Conservation (phyloP, 2,888 invertebrate species). For the Atethmia centrago region DNA sequence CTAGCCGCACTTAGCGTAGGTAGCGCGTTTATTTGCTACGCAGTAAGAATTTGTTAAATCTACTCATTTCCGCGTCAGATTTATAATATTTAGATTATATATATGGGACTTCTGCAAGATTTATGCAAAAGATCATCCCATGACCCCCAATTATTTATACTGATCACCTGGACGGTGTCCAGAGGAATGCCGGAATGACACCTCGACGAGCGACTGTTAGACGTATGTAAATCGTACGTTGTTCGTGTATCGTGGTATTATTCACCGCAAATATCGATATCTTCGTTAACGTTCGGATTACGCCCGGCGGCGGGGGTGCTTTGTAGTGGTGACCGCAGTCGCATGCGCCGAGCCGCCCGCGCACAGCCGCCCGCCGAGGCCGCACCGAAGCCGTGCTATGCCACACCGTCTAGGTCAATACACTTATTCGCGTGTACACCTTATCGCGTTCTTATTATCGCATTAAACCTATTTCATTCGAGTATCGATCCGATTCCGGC, state of each 20-base stretch:
- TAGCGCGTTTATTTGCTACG: conserved; percentile 22
- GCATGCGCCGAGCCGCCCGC: conserved; percentile 85
- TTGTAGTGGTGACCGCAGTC: conserved; percentile 86
- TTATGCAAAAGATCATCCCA: conserved; percentile 58
- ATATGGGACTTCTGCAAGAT: conserved; percentile 55
- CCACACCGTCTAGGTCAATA: conserved; percentile 86
- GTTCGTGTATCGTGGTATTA: conserved; percentile 79
- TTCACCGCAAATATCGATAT: conserved; percentile 89
- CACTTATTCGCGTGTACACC: conserved; percentile 88
- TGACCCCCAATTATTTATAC: conserved; percentile 75
- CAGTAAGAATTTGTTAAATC: conserved; percentile 25
- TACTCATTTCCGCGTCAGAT: conserved; percentile 32
- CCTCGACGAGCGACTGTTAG: conserved; percentile 69
- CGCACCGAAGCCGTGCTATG: conserved; percentile 86
- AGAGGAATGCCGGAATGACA: conserved; percentile 81
- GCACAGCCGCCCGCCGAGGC: conserved; percentile 85
- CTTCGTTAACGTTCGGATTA: conserved; percentile 86
- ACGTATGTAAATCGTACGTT: conserved; percentile 78
- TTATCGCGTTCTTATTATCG: conserved; percentile 89
- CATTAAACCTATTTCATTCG: conserved; percentile 88
- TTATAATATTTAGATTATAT: conserved; percentile 43
- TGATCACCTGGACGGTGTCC: conserved; percentile 84
- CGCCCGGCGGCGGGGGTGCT: conserved; percentile 82
- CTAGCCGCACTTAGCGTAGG: conserved; percentile 20
- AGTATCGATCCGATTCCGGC: conserved; percentile 85